These are phyloP conservation scores for Rhynchonycteris naso DNA, from an alignment of 2,797 vertebrate genomes.

Conservation along the genomic window DNA sequence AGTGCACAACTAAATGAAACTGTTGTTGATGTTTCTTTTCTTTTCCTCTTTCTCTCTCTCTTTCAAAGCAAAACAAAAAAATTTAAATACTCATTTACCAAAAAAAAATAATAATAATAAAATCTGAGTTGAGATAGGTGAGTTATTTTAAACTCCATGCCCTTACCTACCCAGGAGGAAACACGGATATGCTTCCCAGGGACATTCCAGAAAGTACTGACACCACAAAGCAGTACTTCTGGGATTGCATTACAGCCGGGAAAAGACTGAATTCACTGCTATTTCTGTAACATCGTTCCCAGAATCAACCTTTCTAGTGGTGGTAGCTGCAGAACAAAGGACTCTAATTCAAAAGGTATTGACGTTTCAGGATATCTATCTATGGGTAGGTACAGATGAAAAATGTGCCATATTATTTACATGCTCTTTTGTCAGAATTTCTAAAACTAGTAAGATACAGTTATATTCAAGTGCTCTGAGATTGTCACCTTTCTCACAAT, in stretches of 20 bases:
- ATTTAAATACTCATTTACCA: too few relatives aligned
- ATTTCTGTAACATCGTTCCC: background rate
- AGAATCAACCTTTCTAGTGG: conserved; percentile 6
- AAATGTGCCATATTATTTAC: background rate
- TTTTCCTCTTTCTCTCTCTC: too few relatives aligned
- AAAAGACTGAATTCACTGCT: background rate
- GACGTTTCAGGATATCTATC: background rate
- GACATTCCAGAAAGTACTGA: conserved; percentile 30
- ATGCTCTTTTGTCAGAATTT: background rate
- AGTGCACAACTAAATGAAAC: too few relatives aligned
- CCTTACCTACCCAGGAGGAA: conserved; percentile 18
- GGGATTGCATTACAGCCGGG: background rate
- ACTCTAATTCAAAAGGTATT: background rate
- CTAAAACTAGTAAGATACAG: background rate
- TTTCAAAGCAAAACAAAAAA: too few relatives aligned
- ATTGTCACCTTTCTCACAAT: background rate
- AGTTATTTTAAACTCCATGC: background rate
- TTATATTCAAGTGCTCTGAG: background rate
- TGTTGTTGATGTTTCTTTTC: too few relatives aligned
- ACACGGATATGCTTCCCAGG: background rate
- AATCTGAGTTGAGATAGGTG: background rate
- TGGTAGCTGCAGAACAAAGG: background rate
- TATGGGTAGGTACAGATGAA: background rate
- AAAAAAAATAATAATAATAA: conserved; percentile 19
- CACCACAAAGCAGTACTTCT: conserved; percentile 1